phyloP scores from a whole-genome alignment of 2,797 vertebrate genomes.

The Eulemur albifrons region DNA sequence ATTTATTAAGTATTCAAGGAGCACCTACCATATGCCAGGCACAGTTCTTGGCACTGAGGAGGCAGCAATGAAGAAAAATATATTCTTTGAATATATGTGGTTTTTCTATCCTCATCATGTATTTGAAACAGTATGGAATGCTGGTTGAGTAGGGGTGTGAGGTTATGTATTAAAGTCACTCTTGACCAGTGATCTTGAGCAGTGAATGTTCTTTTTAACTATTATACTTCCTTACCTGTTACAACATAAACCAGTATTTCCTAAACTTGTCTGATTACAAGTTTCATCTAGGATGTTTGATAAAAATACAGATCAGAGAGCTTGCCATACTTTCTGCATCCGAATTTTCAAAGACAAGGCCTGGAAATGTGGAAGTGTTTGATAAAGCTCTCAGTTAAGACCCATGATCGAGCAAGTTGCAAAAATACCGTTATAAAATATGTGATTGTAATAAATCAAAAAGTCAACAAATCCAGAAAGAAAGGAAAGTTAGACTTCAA shows the following conservation, averaged over 20 bases:
- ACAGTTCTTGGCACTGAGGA: background rate
- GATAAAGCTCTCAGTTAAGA: background rate
- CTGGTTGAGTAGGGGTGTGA: background rate
- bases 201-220: background rate
- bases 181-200: background rate
- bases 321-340: background rate
- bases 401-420: background rate
- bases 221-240: background rate
- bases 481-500: background rate
- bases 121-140: background rate
- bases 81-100: background rate
- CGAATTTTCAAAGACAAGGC: background rate
- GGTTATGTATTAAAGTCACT: too few species aligned
- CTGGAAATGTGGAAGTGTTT: background rate
- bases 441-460: background rate
- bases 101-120: background rate
- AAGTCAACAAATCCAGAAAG: background rate
- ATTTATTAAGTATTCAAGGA: background rate
- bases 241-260: background rate
- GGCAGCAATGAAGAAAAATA: background rate
- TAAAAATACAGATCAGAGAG: background rate
- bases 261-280: background rate
- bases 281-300: background rate
- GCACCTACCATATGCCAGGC: background rate
- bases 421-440: conserved; percentile 22